phyloP scores from a whole-genome alignment of 1,140 invertebrate species.

The Leucophenga varia region DNA sequence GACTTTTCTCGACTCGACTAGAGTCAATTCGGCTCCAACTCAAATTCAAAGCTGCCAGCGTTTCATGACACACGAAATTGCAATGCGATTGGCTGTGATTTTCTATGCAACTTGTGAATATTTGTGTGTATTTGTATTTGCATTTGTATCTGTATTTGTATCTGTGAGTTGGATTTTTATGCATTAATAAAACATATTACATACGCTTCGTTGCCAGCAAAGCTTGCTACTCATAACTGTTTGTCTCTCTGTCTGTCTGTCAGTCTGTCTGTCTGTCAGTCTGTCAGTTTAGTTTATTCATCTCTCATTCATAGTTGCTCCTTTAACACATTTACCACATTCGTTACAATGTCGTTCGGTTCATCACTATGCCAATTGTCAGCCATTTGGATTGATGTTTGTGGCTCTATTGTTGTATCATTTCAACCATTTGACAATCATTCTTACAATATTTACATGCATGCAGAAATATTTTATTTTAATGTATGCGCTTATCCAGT shows the following conservation, averaged over 20 bases:
- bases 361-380: constrained; percentile 43
- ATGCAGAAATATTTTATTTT: too few relatives aligned
- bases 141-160: too few relatives aligned
- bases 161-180: constrained; percentile 1
- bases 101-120: too few relatives aligned
- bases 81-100: background rate
- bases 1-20: too few relatives aligned
- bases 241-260: constrained; percentile 33
- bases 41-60: background rate
- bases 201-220: constrained; percentile 4
- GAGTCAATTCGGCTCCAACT: too few relatives aligned
- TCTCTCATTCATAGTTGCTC: constrained; percentile 1
- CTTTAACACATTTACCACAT: constrained; percentile 9
- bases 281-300: constrained; percentile 34
- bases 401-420: too few relatives aligned
- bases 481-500: too few relatives aligned
- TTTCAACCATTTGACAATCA: too few relatives aligned
- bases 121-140: too few relatives aligned
- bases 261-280: constrained; percentile 38
- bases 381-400: constrained; percentile 38
- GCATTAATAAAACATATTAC: background rate
- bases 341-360: constrained; percentile 19
- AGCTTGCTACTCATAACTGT: too few relatives aligned
- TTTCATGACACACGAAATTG: constrained; percentile 3
- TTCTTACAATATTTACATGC: too few relatives aligned